Evolutionary conservation across 1,140 invertebrate species (phyloP).

Genomic region (Atta cephalotes): DNA sequence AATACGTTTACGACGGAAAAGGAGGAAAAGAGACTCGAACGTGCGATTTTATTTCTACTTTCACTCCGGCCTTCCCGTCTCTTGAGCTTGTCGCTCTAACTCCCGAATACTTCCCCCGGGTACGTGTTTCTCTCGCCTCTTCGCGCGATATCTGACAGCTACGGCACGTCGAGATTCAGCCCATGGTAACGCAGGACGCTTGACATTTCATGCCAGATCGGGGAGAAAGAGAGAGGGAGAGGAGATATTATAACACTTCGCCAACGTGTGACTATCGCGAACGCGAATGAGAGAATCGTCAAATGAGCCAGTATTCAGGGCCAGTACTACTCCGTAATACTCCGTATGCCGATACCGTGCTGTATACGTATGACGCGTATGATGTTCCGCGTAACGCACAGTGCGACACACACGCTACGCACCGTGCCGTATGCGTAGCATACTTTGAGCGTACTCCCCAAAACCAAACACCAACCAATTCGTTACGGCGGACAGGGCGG

Average conservation of each 20-base stretch:
- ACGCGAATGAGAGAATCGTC: not conserved
- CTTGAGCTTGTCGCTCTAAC: not conserved
- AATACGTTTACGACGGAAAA: not conserved
- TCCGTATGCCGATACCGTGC: not conserved
- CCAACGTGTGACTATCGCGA: not conserved
- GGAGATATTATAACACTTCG: not conserved
- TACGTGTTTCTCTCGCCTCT: constrained; percentile 34
- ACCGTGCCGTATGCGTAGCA: not conserved
- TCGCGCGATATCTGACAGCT: constrained; percentile 64
- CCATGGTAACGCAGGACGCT: constrained; percentile 67
- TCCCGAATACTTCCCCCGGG: not conserved
- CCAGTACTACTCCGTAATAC: not conserved
- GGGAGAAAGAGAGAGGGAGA: not conserved
- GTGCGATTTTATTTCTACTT: not conserved
- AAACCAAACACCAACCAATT: not conserved
- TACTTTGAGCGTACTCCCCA: not conserved
- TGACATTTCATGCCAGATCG: constrained; percentile 64
- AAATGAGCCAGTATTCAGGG: too few species aligned
- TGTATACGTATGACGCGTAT: not conserved
- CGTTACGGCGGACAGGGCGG: not conserved
- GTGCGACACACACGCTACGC: not conserved
- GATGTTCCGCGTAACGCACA: not conserved
- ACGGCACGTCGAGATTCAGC: constrained; percentile 53
- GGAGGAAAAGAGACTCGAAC: constrained; percentile 9
- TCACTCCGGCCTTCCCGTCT: not conserved